Evolutionary conservation across 2,797 vertebrate species (phyloP).

Genomic region (Leuciscus waleckii): DNA sequence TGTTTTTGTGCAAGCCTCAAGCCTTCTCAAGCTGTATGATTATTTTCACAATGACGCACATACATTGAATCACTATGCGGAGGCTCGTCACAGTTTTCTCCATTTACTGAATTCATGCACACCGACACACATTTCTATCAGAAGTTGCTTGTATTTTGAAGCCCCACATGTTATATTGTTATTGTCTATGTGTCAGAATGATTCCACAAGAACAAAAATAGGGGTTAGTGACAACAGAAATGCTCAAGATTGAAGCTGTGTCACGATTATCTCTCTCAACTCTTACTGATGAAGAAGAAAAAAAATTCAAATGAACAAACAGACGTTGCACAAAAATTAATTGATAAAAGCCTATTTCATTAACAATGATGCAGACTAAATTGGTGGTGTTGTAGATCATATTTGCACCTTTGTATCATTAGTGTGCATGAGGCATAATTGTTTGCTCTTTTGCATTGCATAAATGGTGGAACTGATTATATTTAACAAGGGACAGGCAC

Average conservation of each 20-base stretch:
- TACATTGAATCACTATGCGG: conserved; percentile 18
- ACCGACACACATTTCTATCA: neutral
- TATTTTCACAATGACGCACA: conserved; percentile 21
- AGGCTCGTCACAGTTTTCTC: neutral
- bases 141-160: neutral
- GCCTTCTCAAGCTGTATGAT: neutral
- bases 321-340: neutral
- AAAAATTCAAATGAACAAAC: neutral
- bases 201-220: neutral
- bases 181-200: neutral
- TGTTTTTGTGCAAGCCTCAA: conserved; percentile 10
- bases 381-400: neutral
- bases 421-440: neutral
- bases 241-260: neutral
- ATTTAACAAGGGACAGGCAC: conserved; percentile 11
- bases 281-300: neutral
- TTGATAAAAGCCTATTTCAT: neutral
- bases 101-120: neutral
- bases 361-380: neutral
- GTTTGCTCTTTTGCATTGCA: neutral
- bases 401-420: conserved; percentile 3
- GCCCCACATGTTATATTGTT: neutral
- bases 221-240: neutral
- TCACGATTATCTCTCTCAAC: neutral
- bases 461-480: conserved; percentile 19